Conservation (phyloP, 1,140 invertebrate genomes). For the Drosophila auraria region DNA sequence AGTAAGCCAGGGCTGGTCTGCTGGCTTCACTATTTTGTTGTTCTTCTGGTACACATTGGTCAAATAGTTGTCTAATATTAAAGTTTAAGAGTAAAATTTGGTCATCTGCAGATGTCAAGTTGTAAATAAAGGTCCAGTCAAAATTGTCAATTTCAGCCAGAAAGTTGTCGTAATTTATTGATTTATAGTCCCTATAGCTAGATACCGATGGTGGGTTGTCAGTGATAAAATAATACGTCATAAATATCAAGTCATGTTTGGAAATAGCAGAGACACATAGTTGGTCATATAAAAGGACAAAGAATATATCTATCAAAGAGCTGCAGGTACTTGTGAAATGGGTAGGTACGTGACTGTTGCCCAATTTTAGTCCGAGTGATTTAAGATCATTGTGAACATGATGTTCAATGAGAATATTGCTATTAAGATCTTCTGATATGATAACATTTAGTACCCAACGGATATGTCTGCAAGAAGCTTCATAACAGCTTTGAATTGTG, state of each 20-base stretch:
- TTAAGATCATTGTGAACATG: background rate
- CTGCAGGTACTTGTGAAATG: background rate
- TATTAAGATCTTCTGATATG: no score
- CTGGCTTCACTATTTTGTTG: no score
- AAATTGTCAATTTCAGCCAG: background rate
- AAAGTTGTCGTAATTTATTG: background rate
- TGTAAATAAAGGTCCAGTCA: background rate
- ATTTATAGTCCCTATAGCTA: background rate
- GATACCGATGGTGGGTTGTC: no score
- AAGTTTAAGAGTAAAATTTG: background rate
- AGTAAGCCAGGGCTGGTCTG: no score
- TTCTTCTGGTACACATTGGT: no score
- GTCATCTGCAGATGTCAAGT: background rate
- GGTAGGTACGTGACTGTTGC: no score
- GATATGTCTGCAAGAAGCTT: no score
- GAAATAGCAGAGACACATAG: background rate
- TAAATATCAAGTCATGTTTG: background rate
- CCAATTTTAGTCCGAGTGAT: no score
- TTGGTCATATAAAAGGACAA: constrained; percentile 2
- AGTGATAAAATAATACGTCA: no score
- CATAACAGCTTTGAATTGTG: no score
- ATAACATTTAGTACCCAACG: background rate
- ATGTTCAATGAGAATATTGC: background rate
- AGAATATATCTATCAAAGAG: background rate
- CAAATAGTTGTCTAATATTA: background rate